Conservation (phyloP, 2,797 vertebrate species). For the Mastacembelus armatus region DNA sequence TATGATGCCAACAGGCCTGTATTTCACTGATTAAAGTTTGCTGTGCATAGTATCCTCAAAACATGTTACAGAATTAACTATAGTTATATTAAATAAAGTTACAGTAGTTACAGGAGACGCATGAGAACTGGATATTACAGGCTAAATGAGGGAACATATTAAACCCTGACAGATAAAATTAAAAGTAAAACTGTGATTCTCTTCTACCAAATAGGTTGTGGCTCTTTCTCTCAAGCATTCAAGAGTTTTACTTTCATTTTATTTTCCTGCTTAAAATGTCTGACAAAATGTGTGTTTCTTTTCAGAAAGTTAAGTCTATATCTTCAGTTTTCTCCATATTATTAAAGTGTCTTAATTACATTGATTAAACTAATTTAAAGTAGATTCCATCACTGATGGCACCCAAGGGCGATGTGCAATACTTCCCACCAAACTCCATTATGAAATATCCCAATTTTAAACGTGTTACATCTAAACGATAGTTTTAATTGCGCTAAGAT, state of each 20-base stretch:
- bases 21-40: too few relatives aligned
- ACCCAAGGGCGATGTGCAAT: background rate
- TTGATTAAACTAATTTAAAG: background rate
- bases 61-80: too few relatives aligned
- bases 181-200: slow-evolving; percentile 10
- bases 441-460: background rate
- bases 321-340: background rate
- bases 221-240: background rate
- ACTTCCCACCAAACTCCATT: slow-evolving; percentile 20
- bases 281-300: background rate
- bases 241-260: background rate
- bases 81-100: too few relatives aligned
- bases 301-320: background rate
- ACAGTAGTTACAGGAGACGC: too few relatives aligned
- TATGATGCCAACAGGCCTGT: too few relatives aligned
- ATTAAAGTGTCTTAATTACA: background rate
- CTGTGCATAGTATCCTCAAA: too few relatives aligned
- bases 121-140: too few relatives aligned
- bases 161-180: background rate
- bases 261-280: background rate
- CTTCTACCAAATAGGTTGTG: fast-evolving
- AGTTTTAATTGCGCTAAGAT: fast-evolving
- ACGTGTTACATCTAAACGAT: background rate
- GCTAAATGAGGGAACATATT: background rate
- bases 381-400: too few relatives aligned